Percentiles rank a stretch among this genome's conserved stretches.
Evolutionary conservation across 1,140 invertebrate genomes (phyloP).

Genomic region (Contarinia nasturtii): DNA sequence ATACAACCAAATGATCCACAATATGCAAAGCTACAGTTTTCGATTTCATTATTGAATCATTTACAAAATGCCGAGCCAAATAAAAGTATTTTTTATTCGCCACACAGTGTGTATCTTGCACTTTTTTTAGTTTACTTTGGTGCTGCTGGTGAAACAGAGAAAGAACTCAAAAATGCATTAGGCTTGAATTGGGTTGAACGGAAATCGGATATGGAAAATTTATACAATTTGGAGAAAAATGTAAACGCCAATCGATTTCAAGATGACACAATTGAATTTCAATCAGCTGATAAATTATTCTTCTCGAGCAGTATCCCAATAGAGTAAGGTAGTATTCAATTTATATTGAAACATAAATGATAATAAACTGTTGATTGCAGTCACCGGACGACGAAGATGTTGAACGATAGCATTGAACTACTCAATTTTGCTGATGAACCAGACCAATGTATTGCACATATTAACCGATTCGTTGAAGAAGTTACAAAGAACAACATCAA

Average conservation of each 20-base stretch:
- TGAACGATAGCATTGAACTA: constrained; percentile 16
- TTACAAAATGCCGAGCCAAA: constrained; percentile 7
- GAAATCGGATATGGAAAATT: constrained; percentile 40
- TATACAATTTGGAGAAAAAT: constrained; percentile 41
- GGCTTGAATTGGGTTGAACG: constrained; percentile 26
- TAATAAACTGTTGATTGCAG: too few species aligned
- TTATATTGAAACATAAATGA: too few species aligned
- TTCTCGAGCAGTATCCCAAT: constrained; percentile 26
- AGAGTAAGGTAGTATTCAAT: constrained; percentile 18
- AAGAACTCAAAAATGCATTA: constrained; percentile 40
- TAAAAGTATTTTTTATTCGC: constrained; percentile 72
- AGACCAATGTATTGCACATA: constrained; percentile 31
- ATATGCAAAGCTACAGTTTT: too few species aligned
- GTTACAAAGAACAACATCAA: constrained; percentile 60
- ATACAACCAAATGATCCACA: too few species aligned
- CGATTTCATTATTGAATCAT: too few species aligned
- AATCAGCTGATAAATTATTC: constrained; percentile 57
- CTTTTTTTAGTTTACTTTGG: constrained; percentile 61
- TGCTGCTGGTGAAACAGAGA: constrained; percentile 45
- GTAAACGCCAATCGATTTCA: constrained; percentile 25
- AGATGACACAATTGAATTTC: constrained; percentile 43
- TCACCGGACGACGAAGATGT: constrained; percentile 46
- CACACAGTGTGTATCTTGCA: constrained; percentile 68
- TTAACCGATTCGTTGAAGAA: constrained; percentile 67
- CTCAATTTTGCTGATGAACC: constrained; percentile 43